A percentile compares a stretch with the other conserved stretches of the same genome.
Evolutionary conservation across 2,113 vertebrate species (phyloP).

Genomic region (Oplegnathus fasciatus): DNA sequence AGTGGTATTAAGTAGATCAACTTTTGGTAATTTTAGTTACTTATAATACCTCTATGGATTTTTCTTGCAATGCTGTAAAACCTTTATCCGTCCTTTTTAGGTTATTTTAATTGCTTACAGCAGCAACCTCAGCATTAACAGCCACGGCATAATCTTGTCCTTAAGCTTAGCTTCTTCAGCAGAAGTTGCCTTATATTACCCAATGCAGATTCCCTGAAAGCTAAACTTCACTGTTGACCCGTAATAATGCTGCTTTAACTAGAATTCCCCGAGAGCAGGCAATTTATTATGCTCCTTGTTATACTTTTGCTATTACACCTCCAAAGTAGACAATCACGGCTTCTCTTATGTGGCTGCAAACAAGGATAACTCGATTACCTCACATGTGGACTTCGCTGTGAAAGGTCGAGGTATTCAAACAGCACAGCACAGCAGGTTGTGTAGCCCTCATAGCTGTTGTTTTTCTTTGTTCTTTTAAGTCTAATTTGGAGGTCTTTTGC

Average conservation of each 20-base stretch:
- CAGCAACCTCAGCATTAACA: constrained; percentile 61
- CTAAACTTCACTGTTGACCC: constrained; percentile 52
- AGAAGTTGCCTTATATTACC: constrained; percentile 52
- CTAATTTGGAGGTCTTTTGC: constrained; percentile 19
- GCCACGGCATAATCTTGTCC: constrained; percentile 52
- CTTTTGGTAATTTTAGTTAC: constrained; percentile 22
- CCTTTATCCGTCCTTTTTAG: constrained; percentile 44
- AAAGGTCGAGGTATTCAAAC: constrained; percentile 36
- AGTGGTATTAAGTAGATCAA: constrained; percentile 3
- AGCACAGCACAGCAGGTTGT: constrained; percentile 1
- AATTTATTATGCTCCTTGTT: constrained; percentile 57
- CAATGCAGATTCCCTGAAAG: constrained; percentile 49
- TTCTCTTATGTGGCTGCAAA: constrained; percentile 34
- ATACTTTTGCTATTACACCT: constrained; percentile 49
- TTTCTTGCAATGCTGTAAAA: constrained; percentile 36
- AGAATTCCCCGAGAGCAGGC: constrained; percentile 43
- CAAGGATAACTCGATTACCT: constrained; percentile 37
- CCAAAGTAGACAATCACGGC: constrained; percentile 41
- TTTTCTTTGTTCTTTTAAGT: constrained; percentile 2
- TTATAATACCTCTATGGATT: constrained; percentile 18
- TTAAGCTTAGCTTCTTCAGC: constrained; percentile 58
- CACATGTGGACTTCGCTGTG: not conserved
- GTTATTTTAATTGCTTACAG: constrained; percentile 69
- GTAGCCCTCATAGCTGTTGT: not conserved
- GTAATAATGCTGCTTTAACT: constrained; percentile 56